Percentiles rank a stretch among this genome's conserved stretches.
phyloP scores from a whole-genome alignment of 2,797 vertebrate genomes.

The Zenarchopterus dispar region DNA sequence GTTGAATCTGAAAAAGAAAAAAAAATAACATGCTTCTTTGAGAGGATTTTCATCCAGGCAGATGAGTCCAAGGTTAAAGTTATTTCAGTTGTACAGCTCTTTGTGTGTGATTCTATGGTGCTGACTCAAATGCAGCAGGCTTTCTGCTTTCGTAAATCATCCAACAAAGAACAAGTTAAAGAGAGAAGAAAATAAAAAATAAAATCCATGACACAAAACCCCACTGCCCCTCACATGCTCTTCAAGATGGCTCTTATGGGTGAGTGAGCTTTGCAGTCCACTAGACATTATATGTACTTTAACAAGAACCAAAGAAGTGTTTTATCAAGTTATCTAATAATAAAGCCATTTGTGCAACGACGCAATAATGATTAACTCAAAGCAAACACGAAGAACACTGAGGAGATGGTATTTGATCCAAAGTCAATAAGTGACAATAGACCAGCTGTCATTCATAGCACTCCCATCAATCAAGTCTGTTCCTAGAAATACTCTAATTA shows the following conservation, averaged over 20 bases:
- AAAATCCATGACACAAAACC: neutral
- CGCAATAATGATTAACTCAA: too few relatives aligned
- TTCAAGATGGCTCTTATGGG: neutral
- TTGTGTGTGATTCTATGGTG: constrained; percentile 6
- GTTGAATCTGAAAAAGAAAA: neutral
- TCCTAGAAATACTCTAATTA: too few relatives aligned
- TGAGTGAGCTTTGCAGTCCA: neutral
- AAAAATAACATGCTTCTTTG: constrained; percentile 21
- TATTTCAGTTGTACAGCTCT: constrained; percentile 15
- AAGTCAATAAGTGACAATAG: too few relatives aligned
- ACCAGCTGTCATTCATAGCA: too few relatives aligned
- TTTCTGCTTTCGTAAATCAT: constrained; percentile 22
- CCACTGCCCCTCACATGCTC: neutral
- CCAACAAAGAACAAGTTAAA: constrained; percentile 25
- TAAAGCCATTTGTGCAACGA: too few relatives aligned
- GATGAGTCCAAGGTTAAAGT: constrained; percentile 10
- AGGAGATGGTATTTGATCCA: too few relatives aligned
- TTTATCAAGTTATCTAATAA: too few relatives aligned
- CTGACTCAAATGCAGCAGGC: constrained; percentile 4
- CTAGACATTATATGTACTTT: neutral
- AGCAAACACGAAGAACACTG: too few relatives aligned
- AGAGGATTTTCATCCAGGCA: constrained; percentile 1
- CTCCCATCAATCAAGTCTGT: too few relatives aligned
- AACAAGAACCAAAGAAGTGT: too few relatives aligned
- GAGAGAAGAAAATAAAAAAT: neutral